Percentiles rank a stretch among this genome's conserved stretches.
Conservation (phyloP, 1,140 invertebrate genomes). For the Tetragnatha versicolor region DNA sequence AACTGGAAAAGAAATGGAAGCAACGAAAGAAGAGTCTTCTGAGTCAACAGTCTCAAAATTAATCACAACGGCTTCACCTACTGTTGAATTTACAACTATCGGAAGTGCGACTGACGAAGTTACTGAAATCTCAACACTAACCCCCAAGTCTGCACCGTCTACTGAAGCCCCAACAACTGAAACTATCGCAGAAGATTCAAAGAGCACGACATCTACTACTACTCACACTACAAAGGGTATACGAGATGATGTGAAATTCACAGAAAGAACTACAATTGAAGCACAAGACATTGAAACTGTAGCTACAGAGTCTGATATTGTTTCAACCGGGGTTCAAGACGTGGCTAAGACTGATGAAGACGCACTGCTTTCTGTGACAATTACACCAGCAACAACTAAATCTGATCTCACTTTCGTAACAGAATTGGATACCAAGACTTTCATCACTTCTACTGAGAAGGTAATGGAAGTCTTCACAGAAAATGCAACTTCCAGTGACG, state of each 20-base stretch:
- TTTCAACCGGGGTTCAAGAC: too few species aligned
- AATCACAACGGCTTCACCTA: neutral
- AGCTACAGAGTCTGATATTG: too few species aligned
- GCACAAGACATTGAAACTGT: neutral
- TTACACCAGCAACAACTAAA: too few species aligned
- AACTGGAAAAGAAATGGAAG: neutral
- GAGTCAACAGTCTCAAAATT: neutral
- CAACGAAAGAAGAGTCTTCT: neutral
- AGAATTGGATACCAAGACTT: too few species aligned
- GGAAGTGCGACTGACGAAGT: neutral
- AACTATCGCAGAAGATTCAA: constrained; percentile 59
- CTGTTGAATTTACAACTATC: neutral
- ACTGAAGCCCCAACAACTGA: neutral
- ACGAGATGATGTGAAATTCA: constrained; percentile 13
- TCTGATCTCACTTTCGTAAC: too few species aligned
- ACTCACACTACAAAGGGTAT: constrained; percentile 41
- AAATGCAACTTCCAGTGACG: too few species aligned
- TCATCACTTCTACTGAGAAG: too few species aligned
- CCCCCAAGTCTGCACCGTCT: too few species aligned
- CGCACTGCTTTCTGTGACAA: too few species aligned
- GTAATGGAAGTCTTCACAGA: too few species aligned
- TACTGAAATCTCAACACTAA: too few species aligned
- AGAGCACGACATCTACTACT: constrained; percentile 30
- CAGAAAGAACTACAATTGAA: neutral
- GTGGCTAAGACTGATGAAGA: too few species aligned